Conservation (phyloP, 1,140 invertebrate genomes). For the Rhopalosiphum maidis region DNA sequence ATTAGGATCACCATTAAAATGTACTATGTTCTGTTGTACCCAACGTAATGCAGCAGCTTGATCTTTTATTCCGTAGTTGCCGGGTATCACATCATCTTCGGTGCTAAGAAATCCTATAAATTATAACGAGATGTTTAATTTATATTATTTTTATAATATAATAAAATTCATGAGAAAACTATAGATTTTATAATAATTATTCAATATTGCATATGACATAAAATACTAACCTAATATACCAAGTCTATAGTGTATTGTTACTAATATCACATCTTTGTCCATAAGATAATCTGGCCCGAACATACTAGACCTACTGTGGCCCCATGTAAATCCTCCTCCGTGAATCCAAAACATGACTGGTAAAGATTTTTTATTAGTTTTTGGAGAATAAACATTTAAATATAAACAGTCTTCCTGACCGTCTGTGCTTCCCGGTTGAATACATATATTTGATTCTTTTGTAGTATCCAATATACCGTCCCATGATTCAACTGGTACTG, state of each 20-base stretch:
- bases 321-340: slow-evolving; percentile 65
- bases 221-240: slow-evolving; percentile 61
- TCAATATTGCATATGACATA: not conserved
- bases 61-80: slow-evolving; percentile 64
- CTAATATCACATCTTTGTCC: slow-evolving; percentile 64
- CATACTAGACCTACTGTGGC: slow-evolving; percentile 59
- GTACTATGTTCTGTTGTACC: slow-evolving; percentile 64
- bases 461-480: slow-evolving; percentile 40
- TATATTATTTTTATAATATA: not conserved
- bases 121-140: not conserved
- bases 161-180: not conserved
- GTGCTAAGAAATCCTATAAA: slow-evolving; percentile 61
- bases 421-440: not conserved
- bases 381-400: slow-evolving; percentile 63
- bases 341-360: slow-evolving; percentile 68
- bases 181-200: not conserved
- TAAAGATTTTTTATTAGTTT: slow-evolving; percentile 30
- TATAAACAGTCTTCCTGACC: slow-evolving; percentile 63
- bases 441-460: slow-evolving; percentile 33
- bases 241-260: slow-evolving; percentile 66
- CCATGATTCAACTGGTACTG: slow-evolving; percentile 42
- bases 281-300: slow-evolving; percentile 63
- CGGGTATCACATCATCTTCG: slow-evolving; percentile 60
- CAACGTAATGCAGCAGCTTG: slow-evolving; percentile 64
- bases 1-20: slow-evolving; percentile 63